Conservation (phyloP, 1,140 invertebrate genomes). For the Oncopodura yosiiana region DNA sequence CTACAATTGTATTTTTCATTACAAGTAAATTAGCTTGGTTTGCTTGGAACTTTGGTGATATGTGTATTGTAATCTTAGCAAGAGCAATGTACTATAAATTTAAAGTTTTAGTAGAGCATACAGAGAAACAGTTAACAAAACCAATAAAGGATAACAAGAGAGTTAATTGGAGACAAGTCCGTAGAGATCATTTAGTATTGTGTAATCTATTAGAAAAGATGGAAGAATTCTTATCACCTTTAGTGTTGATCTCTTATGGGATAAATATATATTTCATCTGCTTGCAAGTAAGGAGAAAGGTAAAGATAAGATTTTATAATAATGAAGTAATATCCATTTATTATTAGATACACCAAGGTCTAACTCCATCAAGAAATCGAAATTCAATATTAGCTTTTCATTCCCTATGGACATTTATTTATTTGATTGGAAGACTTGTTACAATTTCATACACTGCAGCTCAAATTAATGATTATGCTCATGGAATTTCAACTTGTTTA, state of each 20-base stretch:
- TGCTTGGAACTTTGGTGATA: constrained; percentile 10
- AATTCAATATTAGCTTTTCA: background rate
- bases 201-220: constrained; percentile 10
- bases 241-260: constrained; percentile 24
- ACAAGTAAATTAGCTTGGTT: background rate
- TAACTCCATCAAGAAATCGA: constrained; percentile 11
- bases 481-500: constrained; percentile 14
- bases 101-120: constrained; percentile 9
- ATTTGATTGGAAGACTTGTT: constrained; percentile 5
- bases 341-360: constrained; percentile 12
- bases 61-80: constrained; percentile 7
- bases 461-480: constrained; percentile 14
- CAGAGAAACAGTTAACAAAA: background rate
- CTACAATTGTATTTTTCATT: background rate
- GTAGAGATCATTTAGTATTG: constrained; percentile 12
- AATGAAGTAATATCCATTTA: background rate
- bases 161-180: constrained; percentile 10
- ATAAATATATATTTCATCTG: constrained; percentile 27
- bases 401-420: constrained; percentile 2
- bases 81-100: constrained; percentile 18
- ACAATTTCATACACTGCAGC: constrained; percentile 11
- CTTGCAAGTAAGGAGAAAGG: constrained; percentile 11
- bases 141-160: background rate
- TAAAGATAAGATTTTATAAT: background rate
- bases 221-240: constrained; percentile 23